phyloP scores from a whole-genome alignment of 2,113 vertebrate genomes.

The Toxotes chatareus region DNA sequence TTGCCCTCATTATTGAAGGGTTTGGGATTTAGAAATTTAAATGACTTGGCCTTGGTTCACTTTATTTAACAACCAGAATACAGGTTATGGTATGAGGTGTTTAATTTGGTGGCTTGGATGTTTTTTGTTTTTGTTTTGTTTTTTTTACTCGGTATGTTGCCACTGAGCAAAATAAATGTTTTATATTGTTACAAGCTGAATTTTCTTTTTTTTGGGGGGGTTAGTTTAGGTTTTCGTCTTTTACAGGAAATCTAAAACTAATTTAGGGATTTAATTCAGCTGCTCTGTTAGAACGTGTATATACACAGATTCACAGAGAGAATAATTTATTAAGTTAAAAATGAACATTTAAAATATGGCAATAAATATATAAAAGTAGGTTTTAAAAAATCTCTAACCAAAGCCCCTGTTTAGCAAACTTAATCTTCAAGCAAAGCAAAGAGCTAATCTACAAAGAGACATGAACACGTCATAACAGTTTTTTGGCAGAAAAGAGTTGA shows the following conservation, averaged over 20 bases:
- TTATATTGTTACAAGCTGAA: conserved; percentile 6
- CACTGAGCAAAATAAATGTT: conserved; percentile 41
- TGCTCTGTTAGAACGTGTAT: background rate
- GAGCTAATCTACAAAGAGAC: background rate
- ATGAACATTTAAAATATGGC: background rate
- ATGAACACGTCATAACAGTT: background rate
- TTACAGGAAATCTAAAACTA: background rate
- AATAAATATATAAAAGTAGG: background rate
- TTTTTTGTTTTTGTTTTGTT: background rate
- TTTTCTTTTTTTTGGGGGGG: background rate
- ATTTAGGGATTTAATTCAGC: too few species aligned
- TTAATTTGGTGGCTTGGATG: background rate
- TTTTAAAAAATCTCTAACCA: conserved; percentile 6
- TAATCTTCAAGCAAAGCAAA: background rate
- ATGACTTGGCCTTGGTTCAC: background rate
- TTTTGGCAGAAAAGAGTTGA: background rate
- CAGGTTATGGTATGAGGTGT: background rate
- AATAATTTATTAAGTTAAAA: conserved; percentile 59
- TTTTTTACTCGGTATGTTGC: background rate
- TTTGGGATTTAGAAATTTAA: background rate
- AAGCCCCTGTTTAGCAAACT: background rate
- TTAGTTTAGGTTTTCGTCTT: background rate
- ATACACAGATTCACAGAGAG: background rate
- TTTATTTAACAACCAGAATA: conserved; percentile 12
- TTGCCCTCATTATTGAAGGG: background rate